Conservation (phyloP, 2,888 invertebrate species). For the Chymomyza caudatula region DNA sequence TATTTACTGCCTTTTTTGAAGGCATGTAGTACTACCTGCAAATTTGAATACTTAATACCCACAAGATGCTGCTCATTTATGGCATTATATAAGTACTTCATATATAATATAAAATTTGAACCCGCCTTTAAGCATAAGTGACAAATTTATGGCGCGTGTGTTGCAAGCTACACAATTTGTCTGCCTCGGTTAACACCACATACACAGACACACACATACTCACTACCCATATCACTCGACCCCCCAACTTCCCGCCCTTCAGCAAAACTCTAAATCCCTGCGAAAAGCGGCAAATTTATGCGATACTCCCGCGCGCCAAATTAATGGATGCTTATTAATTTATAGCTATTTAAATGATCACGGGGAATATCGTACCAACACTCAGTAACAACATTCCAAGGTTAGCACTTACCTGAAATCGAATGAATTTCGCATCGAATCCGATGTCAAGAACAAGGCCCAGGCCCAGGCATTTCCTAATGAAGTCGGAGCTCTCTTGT, state of each 20-base stretch:
- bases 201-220: not conserved
- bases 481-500: slow-evolving; percentile 56
- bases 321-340: slow-evolving; percentile 71
- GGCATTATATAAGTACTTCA: not conserved
- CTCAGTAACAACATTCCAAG: slow-evolving; percentile 52
- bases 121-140: slow-evolving; percentile 46
- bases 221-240: not conserved
- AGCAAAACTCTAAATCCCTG: slow-evolving; percentile 12
- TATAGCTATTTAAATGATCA: slow-evolving; percentile 70
- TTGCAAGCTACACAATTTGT: slow-evolving; percentile 69
- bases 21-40: not conserved
- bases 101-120: not conserved
- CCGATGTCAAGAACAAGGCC: not conserved
- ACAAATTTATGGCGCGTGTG: slow-evolving; percentile 71
- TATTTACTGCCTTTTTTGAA: not conserved
- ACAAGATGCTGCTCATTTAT: not conserved
- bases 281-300: slow-evolving; percentile 63
- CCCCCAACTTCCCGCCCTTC: not conserved
- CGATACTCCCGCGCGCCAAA: slow-evolving; percentile 66
- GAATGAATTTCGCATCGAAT: not conserved
- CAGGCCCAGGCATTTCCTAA: slow-evolving; percentile 29
- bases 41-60: not conserved
- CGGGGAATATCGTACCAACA: slow-evolving; percentile 35
- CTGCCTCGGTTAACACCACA: slow-evolving; percentile 52
- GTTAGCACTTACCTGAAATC: not conserved